These are phyloP conservation scores for Phyllostomus discolor DNA, from an alignment of 2,113 vertebrate genomes.

Conservation along the genomic window DNA sequence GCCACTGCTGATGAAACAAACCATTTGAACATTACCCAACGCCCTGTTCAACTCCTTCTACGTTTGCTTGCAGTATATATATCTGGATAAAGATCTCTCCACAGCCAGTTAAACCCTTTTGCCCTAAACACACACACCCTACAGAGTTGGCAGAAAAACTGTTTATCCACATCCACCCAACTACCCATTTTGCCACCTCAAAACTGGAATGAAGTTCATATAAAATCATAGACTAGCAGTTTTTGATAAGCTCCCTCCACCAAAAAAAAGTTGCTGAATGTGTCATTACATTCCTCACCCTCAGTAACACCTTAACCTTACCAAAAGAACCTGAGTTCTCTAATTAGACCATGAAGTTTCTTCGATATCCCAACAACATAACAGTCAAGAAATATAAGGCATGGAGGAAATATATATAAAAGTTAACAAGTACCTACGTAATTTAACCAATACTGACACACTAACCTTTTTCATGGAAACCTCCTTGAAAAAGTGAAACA, in stretches of 20 bases:
- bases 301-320: neutral
- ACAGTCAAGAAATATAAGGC: neutral
- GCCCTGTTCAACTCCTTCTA: neutral
- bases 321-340: neutral
- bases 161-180: neutral
- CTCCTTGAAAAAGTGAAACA: neutral
- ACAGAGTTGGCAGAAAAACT: neutral
- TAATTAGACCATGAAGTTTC: neutral
- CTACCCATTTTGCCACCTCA: neutral
- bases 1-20: neutral
- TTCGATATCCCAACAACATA: neutral
- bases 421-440: neutral
- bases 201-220: neutral
- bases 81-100: neutral
- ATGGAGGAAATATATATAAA: neutral
- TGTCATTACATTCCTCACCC: neutral
- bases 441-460: neutral
- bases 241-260: neutral
- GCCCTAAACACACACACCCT: neutral
- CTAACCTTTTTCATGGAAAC: conserved; percentile 24
- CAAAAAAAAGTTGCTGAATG: neutral
- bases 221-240: neutral
- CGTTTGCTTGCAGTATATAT: neutral
- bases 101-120: neutral
- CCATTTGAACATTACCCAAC: neutral